Conservation (phyloP, 2,797 vertebrate genomes). For the Harpagifer antarcticus region DNA sequence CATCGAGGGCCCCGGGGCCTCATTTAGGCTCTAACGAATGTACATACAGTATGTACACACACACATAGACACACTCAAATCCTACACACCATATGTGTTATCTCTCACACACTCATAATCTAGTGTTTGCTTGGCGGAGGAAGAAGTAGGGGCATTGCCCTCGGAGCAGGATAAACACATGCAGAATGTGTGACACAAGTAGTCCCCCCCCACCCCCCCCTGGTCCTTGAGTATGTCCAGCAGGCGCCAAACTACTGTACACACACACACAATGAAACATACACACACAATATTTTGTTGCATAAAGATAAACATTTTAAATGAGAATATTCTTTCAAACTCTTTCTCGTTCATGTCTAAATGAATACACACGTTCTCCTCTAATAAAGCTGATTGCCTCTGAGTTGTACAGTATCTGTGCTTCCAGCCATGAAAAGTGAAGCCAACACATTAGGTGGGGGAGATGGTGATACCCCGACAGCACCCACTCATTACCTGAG, state of each 20-base stretch:
- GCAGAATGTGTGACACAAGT: constrained; percentile 54
- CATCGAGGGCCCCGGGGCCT: constrained; percentile 30
- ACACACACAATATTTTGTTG: background rate
- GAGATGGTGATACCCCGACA: background rate
- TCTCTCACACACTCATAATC: constrained; percentile 66
- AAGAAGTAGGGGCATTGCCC: constrained; percentile 53
- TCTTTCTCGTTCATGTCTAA: constrained; percentile 4
- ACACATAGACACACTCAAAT: constrained; percentile 21
- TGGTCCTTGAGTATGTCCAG: constrained; percentile 40
- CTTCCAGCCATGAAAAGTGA: constrained; percentile 27
- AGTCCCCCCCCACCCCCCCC: constrained; percentile 35
- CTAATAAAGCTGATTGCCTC: constrained; percentile 4
- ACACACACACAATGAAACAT: background rate
- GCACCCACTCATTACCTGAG: too few relatives aligned
- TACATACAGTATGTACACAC: constrained; percentile 6
- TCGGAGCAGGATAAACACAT: constrained; percentile 66
- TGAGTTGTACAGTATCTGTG: constrained; percentile 1
- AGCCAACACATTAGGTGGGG: constrained; percentile 8
- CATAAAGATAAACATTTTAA: constrained; percentile 3
- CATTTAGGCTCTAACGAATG: constrained; percentile 30
- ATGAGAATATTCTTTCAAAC: background rate
- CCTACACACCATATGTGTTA: constrained; percentile 27
- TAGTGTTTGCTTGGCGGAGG: constrained; percentile 53
- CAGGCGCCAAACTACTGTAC: constrained; percentile 30
- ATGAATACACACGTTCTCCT: background rate